Base-by-base conservation (phyloP, 1,140 invertebrate species). In the Harlomillsia oculata region DNA sequence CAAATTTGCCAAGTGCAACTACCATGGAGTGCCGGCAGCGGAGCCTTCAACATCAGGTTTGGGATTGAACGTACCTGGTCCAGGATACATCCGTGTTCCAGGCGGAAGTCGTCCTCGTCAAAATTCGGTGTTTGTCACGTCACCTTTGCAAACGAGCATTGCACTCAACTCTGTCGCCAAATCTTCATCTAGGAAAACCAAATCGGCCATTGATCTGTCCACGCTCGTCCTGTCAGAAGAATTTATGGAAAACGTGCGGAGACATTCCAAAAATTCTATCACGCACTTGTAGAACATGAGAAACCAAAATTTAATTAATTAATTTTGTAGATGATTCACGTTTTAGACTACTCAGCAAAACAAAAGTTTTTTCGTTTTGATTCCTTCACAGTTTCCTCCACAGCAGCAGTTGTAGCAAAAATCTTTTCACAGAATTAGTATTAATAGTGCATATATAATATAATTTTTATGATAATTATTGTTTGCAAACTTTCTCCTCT, bases 51-150 rank as follows among this genome's bases (percentile, higher is more conserved):
- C 32, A 18, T 37, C 32, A 14, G 70, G 71, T 58, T 68, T 66
- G 66, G 53, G 52, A 5, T 37, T 34, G 13, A 56, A 18, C 20
- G 54, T n/a, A 16, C 41, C 41, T 18, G 57, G 18, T 3, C 44
- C 37, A 32, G 41, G 51, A 41, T n/a, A n/a, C n/a, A n/a, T n/a
- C n/a, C 50, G 16, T 32, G 23, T 41, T 45, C 13, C 28, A 49
- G 25, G 41, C 30, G 23, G 29, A 14, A 44, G 29, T 46, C 68
- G 78, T 20, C 79, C 77, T 0, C 70, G 83, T 2, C 82, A 88
- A 70, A 89, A 89, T 71, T 89, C 86, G 2, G 86, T 89, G 5
- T 89, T 90, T 70, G 85, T 87, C 1, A 83, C 83, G 6, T 76
- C 82, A 59, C 77, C 83, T n/a, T n/a, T n/a, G 74, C 58, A 73